Evolutionary conservation across 2,113 vertebrate genomes (phyloP), one percentile per base, ranked within the genome.

Genomic region (Fulica atra): DNA sequence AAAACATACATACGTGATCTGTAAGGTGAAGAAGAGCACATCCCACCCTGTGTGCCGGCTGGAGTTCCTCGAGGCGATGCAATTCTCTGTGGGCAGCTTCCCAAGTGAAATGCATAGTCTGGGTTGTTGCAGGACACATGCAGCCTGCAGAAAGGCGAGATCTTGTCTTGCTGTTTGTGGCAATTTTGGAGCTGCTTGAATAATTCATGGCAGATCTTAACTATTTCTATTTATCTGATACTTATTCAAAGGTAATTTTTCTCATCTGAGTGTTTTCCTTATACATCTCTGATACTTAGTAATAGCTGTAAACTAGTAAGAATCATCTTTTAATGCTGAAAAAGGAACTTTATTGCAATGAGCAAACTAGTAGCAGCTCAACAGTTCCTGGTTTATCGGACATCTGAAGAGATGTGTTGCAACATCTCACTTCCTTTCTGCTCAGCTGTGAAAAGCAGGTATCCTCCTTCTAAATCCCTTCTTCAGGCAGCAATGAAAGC

Each of bases 101-200:
- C 66, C 26, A 24, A 42, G 74, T 2, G 16, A 18, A 76, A 68
- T 13, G 69, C 31, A 77, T 70, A 36, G 35, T 42, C 83, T 59
- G 81, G 77, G 48, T 65, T 56, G 76, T 68, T 81, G 88, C 88
- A 84, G 92, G 86, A 77, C 51, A 48, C 17, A 3, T 6, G 50
- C 53, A 48, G 66, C 16, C 1, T 15, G 20, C 5, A 64, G 83
- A 63, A 74, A 77, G 50, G 72, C 77, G 69, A 76, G 80, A 69
- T 35, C 70, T 85, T 10, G 7, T 42, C 93, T 74, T 61, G 44
- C 77, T 85, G 13, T 89, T 95, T 80, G 86, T 86, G 77, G 72
- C 40, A 64, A 74, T 71, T 94, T 93, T 96, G 92, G 90, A 84
- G 80, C 53, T 83, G 57, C 61, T 81, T 90, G 80, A 96, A 88